These are phyloP conservation scores for Hipparchia semele DNA, from an alignment of 2,888 invertebrate genomes.

Conservation along the genomic window DNA sequence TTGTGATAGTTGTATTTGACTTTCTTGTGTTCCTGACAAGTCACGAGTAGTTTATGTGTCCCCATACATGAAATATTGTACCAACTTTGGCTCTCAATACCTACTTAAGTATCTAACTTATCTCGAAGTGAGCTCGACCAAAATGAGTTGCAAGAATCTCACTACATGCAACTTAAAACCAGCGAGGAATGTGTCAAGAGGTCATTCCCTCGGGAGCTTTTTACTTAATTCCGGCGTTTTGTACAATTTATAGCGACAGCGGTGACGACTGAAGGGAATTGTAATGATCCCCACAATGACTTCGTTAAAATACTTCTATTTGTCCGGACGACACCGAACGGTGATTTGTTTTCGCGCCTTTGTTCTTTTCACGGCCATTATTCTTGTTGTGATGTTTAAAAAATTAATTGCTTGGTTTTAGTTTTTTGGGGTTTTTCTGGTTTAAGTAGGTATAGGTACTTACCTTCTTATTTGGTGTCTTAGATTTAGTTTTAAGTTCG, in stretches of 20 bases:
- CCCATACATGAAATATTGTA: too few species aligned
- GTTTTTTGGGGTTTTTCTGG: constrained; percentile 19
- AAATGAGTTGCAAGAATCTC: not conserved
- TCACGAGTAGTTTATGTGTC: too few species aligned
- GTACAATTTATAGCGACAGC: constrained; percentile 58
- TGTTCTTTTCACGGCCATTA: constrained; percentile 50
- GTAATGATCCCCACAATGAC: constrained; percentile 64
- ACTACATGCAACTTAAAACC: not conserved
- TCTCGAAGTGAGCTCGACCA: not conserved
- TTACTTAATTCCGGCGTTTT: constrained; percentile 57
- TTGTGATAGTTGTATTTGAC: too few species aligned
- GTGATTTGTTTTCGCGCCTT: constrained; percentile 70
- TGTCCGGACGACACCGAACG: constrained; percentile 59
- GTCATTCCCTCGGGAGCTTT: constrained; percentile 58
- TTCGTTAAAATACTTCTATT: constrained; percentile 79
- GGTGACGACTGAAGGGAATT: constrained; percentile 58
- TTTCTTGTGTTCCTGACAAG: too few species aligned
- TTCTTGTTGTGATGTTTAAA: constrained; percentile 39
- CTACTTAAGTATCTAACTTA: not conserved
- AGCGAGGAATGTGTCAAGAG: constrained; percentile 48
- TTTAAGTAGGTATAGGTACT: not conserved
- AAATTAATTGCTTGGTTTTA: constrained; percentile 31
- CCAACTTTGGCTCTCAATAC: too few species aligned
- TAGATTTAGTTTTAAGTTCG: not conserved
- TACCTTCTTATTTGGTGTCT: not conserved